Percentiles rank a stretch among this genome's conserved stretches.
Evolutionary conservation across 2,888 invertebrate species (phyloP).

Genomic region (Tinea pellionella): DNA sequence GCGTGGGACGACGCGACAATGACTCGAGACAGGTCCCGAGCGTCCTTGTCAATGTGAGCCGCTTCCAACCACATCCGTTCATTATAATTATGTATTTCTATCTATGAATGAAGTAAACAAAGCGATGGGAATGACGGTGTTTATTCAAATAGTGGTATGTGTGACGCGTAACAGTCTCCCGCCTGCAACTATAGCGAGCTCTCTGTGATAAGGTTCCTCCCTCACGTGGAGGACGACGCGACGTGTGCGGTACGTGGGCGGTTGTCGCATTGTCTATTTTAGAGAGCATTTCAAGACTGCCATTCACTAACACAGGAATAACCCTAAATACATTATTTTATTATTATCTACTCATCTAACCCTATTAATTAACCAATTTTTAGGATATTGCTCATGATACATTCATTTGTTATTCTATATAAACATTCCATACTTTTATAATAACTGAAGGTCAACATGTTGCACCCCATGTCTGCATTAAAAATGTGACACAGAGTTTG

Average conservation of each 20-base stretch:
- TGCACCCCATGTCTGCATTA: constrained; percentile 9
- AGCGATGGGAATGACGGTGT: constrained; percentile 4
- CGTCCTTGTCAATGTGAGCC: constrained; percentile 70
- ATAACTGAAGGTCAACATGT: not conserved
- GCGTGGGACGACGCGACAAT: constrained; percentile 64
- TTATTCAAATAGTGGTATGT: not conserved
- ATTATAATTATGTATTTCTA: constrained; percentile 65
- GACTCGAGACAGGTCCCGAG: constrained; percentile 63
- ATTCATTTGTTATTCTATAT: not conserved
- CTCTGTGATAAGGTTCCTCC: not conserved
- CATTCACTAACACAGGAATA: not conserved
- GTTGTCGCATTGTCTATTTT: constrained; percentile 19
- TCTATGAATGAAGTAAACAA: constrained; percentile 57
- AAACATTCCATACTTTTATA: not conserved
- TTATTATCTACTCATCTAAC: not conserved
- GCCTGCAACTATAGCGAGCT: not conserved
- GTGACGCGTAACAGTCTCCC: not conserved
- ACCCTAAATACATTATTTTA: not conserved
- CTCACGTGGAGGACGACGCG: constrained; percentile 24
- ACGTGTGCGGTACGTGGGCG: constrained; percentile 48
- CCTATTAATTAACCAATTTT: not conserved
- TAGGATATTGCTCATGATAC: not conserved
- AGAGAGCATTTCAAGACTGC: not conserved
- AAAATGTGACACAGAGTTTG: constrained; percentile 59
- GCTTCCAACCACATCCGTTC: constrained; percentile 68